A percentile compares a stretch with the other conserved stretches of the same genome.
These are phyloP conservation scores for Ormia ochracea DNA, from an alignment of 2,888 invertebrate species.

Conservation along the genomic window DNA sequence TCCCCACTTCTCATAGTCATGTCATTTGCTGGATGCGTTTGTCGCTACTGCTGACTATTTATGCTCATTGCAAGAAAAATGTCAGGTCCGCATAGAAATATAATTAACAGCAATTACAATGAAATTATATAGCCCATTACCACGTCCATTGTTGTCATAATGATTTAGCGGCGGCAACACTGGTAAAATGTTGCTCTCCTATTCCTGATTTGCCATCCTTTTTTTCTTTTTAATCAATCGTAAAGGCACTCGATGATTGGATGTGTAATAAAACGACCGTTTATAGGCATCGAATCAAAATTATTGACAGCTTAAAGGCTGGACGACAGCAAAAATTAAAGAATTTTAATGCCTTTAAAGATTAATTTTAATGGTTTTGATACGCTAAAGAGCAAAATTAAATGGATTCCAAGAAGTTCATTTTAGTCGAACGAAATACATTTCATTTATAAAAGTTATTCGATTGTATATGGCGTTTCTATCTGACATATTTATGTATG, in stretches of 20 bases:
- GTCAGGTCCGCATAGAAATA: conserved; percentile 14
- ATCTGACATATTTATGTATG: neutral
- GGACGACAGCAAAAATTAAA: neutral
- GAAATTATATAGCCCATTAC: conserved; percentile 15
- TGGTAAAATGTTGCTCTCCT: neutral
- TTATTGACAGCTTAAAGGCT: conserved; percentile 51
- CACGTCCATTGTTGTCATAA: conserved; percentile 5
- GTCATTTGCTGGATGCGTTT: neutral
- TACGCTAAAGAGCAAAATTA: conserved; percentile 34
- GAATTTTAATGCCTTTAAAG: conserved; percentile 16
- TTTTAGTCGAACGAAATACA: neutral
- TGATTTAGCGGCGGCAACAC: neutral
- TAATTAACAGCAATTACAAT: conserved; percentile 38
- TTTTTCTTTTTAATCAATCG: neutral
- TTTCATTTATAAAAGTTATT: neutral
- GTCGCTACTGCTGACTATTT: neutral
- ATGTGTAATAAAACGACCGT: conserved; percentile 37
- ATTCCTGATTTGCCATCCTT: neutral
- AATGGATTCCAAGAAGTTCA: conserved; percentile 28
- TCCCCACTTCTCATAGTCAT: neutral
- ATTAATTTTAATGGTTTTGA: conserved; percentile 23
- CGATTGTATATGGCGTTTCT: neutral
- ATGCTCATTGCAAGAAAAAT: neutral
- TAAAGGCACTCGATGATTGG: conserved; percentile 21
- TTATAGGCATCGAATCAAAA: conserved; percentile 48